Base-by-base conservation (phyloP, 2,113 vertebrate genomes). In the Erythrocercus mccallii region DNA sequence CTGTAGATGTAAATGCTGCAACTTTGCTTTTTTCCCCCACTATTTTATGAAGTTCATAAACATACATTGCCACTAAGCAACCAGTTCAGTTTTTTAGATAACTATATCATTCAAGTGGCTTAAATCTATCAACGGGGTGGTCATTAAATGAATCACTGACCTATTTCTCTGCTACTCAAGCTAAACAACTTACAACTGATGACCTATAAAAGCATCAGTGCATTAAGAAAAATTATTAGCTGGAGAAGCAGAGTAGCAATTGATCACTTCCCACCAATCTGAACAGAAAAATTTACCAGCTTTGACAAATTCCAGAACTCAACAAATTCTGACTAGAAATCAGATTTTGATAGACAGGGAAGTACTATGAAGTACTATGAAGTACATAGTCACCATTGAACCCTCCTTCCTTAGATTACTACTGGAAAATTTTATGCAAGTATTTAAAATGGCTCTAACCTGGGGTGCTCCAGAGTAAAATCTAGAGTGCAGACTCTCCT, bases 141-240 rank as follows among this genome's bases (percentile, higher is more conserved):
- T 66, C 87, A 66, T 84, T 91, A 83, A 81, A 45, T 78, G 77
- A 97, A 81, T 90, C 77, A 70, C 48, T 96, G 89, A 92, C 85
- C 78, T 91, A 53, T 78, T 96, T 96, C 85, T 94, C 81, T 66
- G 50, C 77, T 71, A 81, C 73, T 78, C 72, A 71, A 88, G 62
- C 74, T 61, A 91, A 89, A 83, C 74, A 92, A 74, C 42, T 48
- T 33, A 14, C 66, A 88, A 74, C 66, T 76, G 66, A 88, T 87
- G 95, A 94, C 76, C 58, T 47, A 84, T 56, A 94, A 91, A 91
- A 86, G 84, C 87, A 92, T 82, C 66, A 65, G 37, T 12, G 47
- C 72, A 58, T 78, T 79, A 81, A 66, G 53, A 79, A 89, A 92
- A 92, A 79, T 22, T 44, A 80, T 27, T 57, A 62, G 69, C 54